These are phyloP conservation scores for Troides oblongomaculatus DNA, from an alignment of 2,888 invertebrate species.

Conservation along the genomic window DNA sequence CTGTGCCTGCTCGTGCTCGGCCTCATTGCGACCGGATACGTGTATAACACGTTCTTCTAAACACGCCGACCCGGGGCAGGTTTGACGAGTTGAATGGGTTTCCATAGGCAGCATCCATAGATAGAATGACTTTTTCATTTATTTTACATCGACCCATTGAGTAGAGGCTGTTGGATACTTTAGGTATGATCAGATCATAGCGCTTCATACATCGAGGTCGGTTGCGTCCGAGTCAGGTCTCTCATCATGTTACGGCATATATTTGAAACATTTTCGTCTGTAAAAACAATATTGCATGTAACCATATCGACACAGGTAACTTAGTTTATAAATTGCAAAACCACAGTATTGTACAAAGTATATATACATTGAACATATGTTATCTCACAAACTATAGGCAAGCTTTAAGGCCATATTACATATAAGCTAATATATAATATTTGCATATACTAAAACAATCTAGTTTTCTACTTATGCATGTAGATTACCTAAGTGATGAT, in stretches of 20 bases:
- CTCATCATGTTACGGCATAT: conserved; percentile 13
- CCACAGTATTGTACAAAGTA: conserved; percentile 10
- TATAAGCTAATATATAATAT: conserved; percentile 16
- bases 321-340: neutral
- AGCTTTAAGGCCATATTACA: conserved; percentile 7
- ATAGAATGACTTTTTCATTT: conserved; percentile 41
- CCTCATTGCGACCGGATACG: conserved; percentile 82
- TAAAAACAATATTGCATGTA: conserved; percentile 61
- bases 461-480: conserved; percentile 19
- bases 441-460: conserved; percentile 7
- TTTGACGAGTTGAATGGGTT: conserved; percentile 64
- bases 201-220: conserved; percentile 28
- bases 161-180: conserved; percentile 44
- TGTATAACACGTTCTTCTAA: conserved; percentile 78
- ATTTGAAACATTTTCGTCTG: conserved; percentile 29
- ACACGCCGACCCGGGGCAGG: conserved; percentile 67
- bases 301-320: conserved; percentile 32
- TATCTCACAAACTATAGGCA: neutral
- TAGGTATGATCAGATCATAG: conserved; percentile 30
- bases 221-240: conserved; percentile 6
- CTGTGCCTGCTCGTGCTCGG: conserved; percentile 91
- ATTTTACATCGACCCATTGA: conserved; percentile 45
- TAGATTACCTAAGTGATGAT: conserved; percentile 23
- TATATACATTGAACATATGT: neutral
- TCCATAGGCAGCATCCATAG: conserved; percentile 57